Base-by-base conservation (phyloP, 2,888 invertebrate species). In the Drosophila anomelani region DNA sequence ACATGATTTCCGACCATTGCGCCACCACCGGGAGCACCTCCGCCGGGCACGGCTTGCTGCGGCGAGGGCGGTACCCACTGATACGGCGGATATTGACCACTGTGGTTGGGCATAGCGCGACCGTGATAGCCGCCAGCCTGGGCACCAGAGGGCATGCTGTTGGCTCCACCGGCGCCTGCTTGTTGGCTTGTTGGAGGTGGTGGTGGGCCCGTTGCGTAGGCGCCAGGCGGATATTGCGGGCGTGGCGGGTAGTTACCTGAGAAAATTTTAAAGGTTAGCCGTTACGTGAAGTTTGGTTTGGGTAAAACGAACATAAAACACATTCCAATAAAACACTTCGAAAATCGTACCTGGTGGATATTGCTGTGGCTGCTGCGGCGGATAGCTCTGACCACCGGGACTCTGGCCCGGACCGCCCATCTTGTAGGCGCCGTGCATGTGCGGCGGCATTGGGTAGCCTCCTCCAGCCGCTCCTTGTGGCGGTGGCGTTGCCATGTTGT, bases 381-480 rank as follows among this genome's bases (percentile, higher is more conserved):
- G 94, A 92, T 94, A 94, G 44, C 90, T 91, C 84, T 94, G 94
- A 64, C 93, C 91, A 67, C 90, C 91, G 10, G 91, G 91, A 63
- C 94, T 94, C 81, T 94, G 94, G 89, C 94, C 95, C 51, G 94
- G 94, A 58, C 88, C 80, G 15, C 93, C 93, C 93, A 94, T 93
- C 93, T 95, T 95, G 90, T 95, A 95, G 84, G 93, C 94, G 78
- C 93, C 94, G 83, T 92, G 92, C 90, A 93, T 92, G 84, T 93
- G 93, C 64, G 91, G 91, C 20, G 91, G 90, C 79, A 91, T 88
- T 51, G 91, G 90, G 80, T 92, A 92, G 55, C 90, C 90, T 76
- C 90, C 90, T 77, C 89, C 90, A 32, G 87, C 68, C 34, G 81
- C 75, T 43, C 88, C 85, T 32, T 87, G 86, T 1, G 88, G 90